Conservation (phyloP, 2,888 invertebrate genomes). For the Tuberolachnus salignus region DNA sequence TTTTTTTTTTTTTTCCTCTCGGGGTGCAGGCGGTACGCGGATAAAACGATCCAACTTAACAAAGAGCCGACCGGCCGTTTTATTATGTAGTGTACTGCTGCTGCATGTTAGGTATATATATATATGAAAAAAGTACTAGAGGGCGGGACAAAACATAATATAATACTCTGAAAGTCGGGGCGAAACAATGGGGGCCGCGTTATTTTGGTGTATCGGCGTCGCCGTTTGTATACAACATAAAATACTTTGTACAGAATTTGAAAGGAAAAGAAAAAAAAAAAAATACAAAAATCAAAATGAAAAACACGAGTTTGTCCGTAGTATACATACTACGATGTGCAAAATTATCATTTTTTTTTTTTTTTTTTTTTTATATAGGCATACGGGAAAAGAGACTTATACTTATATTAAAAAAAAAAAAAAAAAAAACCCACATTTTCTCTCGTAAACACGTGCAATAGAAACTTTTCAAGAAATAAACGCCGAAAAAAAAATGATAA, state of each 20-base stretch:
- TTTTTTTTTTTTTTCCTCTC: no score
- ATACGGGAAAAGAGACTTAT: no score
- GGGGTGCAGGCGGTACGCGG: neutral
- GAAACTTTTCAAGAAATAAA: no score
- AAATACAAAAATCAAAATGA: no score
- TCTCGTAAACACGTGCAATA: no score
- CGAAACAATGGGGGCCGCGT: neutral
- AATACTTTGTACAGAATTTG: neutral
- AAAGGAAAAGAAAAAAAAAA: neutral
- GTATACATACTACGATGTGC: no score
- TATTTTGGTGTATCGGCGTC: neutral
- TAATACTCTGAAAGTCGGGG: slow-evolving; percentile 22
- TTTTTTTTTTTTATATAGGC: neutral
- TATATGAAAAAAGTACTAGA: neutral
- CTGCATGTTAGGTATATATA: neutral
- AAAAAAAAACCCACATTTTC: no score
- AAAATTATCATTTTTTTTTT: neutral
- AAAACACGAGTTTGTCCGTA: neutral
- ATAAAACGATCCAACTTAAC: slow-evolving; percentile 34
- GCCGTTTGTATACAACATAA: neutral
- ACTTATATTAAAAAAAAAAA: no score
- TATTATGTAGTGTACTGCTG: neutral
- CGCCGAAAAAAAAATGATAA: no score
- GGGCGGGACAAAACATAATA: neutral
- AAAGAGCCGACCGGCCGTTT: slow-evolving; percentile 22